Evolutionary conservation across 2,113 vertebrate genomes (phyloP).

Genomic region (Cryptomyrus ogoouensis): DNA sequence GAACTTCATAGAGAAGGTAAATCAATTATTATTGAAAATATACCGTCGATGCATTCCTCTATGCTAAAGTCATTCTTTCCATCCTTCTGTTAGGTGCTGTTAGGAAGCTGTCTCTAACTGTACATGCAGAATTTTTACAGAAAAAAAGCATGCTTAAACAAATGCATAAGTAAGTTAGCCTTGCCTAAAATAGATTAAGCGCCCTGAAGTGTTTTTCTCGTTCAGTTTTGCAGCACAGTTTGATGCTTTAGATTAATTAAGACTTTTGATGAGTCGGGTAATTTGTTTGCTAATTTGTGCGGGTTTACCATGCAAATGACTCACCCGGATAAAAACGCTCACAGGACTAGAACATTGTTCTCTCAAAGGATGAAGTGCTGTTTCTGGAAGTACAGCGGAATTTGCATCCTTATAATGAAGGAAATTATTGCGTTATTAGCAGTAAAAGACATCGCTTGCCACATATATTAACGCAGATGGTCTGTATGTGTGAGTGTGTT

Average conservation of each 20-base stretch:
- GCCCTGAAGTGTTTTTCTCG: background rate
- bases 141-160: background rate
- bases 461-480: background rate
- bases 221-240: background rate
- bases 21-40: slow-evolving; percentile 8
- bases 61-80: background rate
- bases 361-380: background rate
- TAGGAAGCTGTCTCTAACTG: background rate
- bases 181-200: background rate
- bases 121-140: background rate
- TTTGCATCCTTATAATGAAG: background rate
- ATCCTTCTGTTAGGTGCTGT: background rate
- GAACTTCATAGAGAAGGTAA: background rate
- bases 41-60: background rate
- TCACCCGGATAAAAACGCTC: background rate
- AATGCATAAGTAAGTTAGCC: background rate
- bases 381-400: background rate
- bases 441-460: background rate
- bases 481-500: background rate
- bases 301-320: background rate
- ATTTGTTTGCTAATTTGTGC: background rate
- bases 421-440: background rate
- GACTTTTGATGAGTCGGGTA: background rate
- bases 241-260: slow-evolving; percentile 8
- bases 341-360: background rate